Percentiles rank a stretch among this genome's conserved stretches.
These are phyloP conservation scores for Phyllotreta striolata DNA, from an alignment of 2,888 invertebrate species.

Conservation along the genomic window DNA sequence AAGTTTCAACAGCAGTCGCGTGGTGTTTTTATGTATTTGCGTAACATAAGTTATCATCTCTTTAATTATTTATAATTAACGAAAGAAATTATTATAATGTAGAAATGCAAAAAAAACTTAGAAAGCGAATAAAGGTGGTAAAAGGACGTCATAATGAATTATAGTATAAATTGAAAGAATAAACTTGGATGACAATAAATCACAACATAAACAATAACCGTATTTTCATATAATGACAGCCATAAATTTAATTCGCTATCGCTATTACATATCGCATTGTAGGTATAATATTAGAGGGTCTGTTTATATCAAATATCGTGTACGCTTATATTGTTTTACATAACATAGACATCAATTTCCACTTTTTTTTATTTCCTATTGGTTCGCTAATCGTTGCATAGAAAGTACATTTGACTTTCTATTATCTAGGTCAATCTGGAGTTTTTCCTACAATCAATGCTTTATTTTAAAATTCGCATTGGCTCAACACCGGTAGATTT, in stretches of 20 bases:
- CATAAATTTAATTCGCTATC: conserved; percentile 26
- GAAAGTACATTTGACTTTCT: conserved; percentile 21
- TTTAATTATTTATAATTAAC: no score
- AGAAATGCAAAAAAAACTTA: not conserved
- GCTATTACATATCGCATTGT: conserved; percentile 24
- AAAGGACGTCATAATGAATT: conserved; percentile 10
- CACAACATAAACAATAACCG: conserved; percentile 28
- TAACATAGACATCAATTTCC: conserved; percentile 33
- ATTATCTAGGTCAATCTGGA: conserved; percentile 11
- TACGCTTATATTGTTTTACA: conserved; percentile 34
- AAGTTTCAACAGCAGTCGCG: no score
- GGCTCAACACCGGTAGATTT: no score
- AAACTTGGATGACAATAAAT: conserved; percentile 18
- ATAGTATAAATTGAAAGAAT: conserved; percentile 18
- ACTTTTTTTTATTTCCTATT: conserved; percentile 32
- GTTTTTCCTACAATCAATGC: not conserved
- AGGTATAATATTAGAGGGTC: conserved; percentile 19
- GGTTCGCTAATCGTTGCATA: conserved; percentile 15
- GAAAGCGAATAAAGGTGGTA: not conserved
- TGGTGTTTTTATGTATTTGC: no score
- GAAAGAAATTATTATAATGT: no score
- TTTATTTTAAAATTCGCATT: no score
- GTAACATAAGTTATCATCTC: no score
- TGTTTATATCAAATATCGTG: conserved; percentile 29
- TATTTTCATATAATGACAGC: conserved; percentile 24